phyloP scores from a whole-genome alignment of 2,113 vertebrate genomes.

The Podocnemis expansa region DNA sequence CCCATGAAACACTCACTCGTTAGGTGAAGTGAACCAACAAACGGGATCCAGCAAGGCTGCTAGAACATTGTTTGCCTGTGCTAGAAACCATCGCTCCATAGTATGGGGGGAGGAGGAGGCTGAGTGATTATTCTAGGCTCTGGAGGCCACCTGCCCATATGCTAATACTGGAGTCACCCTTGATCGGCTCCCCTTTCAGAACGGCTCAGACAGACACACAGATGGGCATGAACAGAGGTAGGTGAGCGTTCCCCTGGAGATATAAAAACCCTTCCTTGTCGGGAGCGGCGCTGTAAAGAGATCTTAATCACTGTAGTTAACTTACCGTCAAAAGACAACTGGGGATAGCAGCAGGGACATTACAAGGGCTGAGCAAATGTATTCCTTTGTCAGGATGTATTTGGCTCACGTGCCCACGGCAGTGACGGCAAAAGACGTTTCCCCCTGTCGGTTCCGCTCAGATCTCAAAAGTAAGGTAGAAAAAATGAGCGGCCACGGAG shows the following conservation, averaged over 20 bases:
- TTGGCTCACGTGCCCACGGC: conserved; percentile 69
- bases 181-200: not conserved
- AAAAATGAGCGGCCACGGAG: not conserved
- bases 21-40: too few relatives aligned
- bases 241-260: not conserved
- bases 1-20: not conserved
- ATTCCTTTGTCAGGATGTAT: conserved; percentile 76
- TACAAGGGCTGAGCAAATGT: conserved; percentile 73
- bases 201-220: not conserved
- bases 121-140: not conserved
- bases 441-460: conserved; percentile 47
- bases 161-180: not conserved
- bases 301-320: not conserved
- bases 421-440: conserved; percentile 64
- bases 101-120: fast-evolving
- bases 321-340: conserved; percentile 58
- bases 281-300: not conserved
- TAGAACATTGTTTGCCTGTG: fast-evolving
- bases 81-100: fast-evolving
- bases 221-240: not conserved
- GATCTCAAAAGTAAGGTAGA: conserved; percentile 50
- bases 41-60: not conserved
- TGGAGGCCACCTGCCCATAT: fast-evolving
- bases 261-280: not conserved
- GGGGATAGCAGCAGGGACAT: conserved; percentile 60